A percentile compares a stretch with the other conserved stretches of the same genome.
These are phyloP conservation scores for Agrilus biguttatus DNA, from an alignment of 2,888 invertebrate genomes.

Conservation along the genomic window DNA sequence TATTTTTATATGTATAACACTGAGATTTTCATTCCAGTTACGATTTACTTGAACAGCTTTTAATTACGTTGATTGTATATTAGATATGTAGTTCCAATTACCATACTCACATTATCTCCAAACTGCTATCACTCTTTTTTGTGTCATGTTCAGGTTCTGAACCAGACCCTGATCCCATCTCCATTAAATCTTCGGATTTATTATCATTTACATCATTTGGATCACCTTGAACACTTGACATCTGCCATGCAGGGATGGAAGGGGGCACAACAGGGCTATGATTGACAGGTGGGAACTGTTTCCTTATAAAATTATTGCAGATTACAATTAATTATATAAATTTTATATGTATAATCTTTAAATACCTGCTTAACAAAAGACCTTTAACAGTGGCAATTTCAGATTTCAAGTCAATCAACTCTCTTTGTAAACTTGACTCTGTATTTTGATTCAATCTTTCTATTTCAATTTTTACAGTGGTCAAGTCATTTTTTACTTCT, in stretches of 20 bases:
- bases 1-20: too few relatives aligned
- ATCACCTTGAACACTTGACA: slow-evolving; percentile 43
- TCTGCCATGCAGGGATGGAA: slow-evolving; percentile 71
- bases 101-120: slow-evolving; percentile 51
- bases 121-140: slow-evolving; percentile 60
- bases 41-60: too few relatives aligned
- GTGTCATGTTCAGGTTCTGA: slow-evolving; percentile 56
- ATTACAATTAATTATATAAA: neutral
- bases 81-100: neutral
- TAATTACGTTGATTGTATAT: too few relatives aligned
- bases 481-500: slow-evolving; percentile 49
- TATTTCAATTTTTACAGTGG: slow-evolving; percentile 50
- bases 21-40: too few relatives aligned
- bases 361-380: slow-evolving; percentile 51
- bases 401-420: slow-evolving; percentile 49
- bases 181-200: slow-evolving; percentile 37
- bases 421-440: slow-evolving; percentile 37
- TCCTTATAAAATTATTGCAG: slow-evolving; percentile 33
- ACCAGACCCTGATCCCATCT: slow-evolving; percentile 42
- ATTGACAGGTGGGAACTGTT: slow-evolving; percentile 61
- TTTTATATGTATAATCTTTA: neutral
- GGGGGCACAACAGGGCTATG: slow-evolving; percentile 45
- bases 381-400: slow-evolving; percentile 62
- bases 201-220: slow-evolving; percentile 26
- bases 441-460: slow-evolving; percentile 34